Conservation (phyloP, 2,888 invertebrate genomes). For the Lasioglossum malachurum region DNA sequence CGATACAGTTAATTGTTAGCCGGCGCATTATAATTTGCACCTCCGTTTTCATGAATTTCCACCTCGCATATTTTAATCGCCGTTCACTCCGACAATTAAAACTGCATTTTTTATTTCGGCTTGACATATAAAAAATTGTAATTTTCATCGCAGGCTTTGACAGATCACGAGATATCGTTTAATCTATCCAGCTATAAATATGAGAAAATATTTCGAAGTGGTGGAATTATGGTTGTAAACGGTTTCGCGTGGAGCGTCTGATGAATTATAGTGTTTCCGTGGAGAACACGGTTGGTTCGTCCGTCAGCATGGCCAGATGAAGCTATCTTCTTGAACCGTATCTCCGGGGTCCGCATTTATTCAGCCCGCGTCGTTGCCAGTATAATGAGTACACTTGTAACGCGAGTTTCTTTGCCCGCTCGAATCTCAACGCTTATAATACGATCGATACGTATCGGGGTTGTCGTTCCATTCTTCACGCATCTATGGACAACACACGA, state of each 20-base stretch:
- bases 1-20: neutral
- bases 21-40: neutral
- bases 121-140: neutral
- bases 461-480: conserved; percentile 58
- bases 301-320: conserved; percentile 26
- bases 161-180: neutral
- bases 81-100: neutral
- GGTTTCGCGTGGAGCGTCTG: neutral
- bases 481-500: conserved; percentile 51
- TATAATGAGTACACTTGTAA: conserved; percentile 61
- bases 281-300: neutral
- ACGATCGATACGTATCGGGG: conserved; percentile 60
- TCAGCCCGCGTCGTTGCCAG: conserved; percentile 53
- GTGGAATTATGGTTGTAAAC: neutral
- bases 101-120: neutral
- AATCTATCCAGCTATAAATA: neutral
- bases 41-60: neutral
- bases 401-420: conserved; percentile 54
- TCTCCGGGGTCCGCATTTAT: conserved; percentile 40
- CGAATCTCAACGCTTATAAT: conserved; percentile 47
- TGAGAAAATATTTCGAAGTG: neutral
- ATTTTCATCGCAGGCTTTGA: neutral
- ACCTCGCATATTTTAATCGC: neutral
- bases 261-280: neutral
- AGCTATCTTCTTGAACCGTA: conserved; percentile 48